A percentile compares a stretch with the other conserved stretches of the same genome.
These are phyloP conservation scores for Tribolium madens DNA, from an alignment of 1,140 invertebrate genomes.

Conservation along the genomic window DNA sequence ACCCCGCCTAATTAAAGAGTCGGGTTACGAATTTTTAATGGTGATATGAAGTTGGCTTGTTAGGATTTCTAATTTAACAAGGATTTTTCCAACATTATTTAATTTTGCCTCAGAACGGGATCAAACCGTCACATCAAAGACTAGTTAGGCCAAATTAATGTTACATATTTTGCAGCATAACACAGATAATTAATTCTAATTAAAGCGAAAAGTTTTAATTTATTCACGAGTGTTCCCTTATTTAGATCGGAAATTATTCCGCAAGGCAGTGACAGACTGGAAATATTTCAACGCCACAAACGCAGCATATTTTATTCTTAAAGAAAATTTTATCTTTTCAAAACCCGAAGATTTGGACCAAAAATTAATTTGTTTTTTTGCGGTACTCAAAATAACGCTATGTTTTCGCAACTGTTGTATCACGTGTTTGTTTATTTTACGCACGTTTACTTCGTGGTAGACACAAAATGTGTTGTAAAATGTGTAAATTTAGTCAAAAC, in stretches of 20 bases:
- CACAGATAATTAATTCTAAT: constrained; percentile 25
- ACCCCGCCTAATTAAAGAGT: background rate
- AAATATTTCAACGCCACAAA: background rate
- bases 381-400: background rate
- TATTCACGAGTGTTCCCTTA: constrained; percentile 8
- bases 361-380: background rate
- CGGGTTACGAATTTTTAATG: background rate
- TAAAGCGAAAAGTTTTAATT: constrained; percentile 31
- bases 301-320: background rate
- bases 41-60: constrained; percentile 6
- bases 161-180: constrained; percentile 9
- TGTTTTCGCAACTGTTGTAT: too few species aligned
- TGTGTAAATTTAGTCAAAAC: too few species aligned
- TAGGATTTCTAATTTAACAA: constrained; percentile 8
- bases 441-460: too few species aligned
- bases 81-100: background rate
- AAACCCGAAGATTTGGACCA: background rate
- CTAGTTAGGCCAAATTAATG: constrained; percentile 13
- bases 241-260: constrained; percentile 14
- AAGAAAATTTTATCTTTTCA: background rate
- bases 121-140: background rate
- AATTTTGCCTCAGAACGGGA: background rate
- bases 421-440: too few species aligned
- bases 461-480: too few species aligned
- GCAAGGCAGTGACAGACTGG: background rate